Evolutionary conservation across 2,797 vertebrate species (phyloP).

Genomic region (Sebastes miniatus): DNA sequence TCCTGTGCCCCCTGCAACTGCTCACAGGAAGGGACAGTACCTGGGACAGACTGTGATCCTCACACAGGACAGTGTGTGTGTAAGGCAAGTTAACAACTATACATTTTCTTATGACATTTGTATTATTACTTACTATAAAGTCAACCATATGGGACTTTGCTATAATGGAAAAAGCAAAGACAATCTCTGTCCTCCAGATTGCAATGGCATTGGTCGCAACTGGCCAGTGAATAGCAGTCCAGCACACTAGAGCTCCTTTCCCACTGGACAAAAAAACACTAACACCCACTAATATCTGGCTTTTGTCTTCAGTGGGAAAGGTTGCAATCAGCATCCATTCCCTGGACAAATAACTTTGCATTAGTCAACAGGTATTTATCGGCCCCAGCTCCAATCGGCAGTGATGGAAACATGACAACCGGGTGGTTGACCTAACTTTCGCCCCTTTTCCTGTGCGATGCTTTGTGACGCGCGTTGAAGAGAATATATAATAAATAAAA

Average conservation of each 20-base stretch:
- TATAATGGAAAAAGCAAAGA: not conserved
- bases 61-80: constrained; percentile 76
- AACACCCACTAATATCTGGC: accelerated
- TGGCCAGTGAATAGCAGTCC: not conserved
- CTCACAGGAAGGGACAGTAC: constrained; percentile 62
- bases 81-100: constrained; percentile 63
- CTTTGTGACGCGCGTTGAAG: too few species aligned
- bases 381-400: too few species aligned
- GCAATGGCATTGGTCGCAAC: not conserved
- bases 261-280: too few species aligned
- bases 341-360: too few species aligned
- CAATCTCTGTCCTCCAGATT: not conserved
- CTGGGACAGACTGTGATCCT: constrained; percentile 66
- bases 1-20: constrained; percentile 87
- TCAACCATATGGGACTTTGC: not conserved
- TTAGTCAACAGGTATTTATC: too few species aligned
- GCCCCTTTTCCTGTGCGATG: too few species aligned
- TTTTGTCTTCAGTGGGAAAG: too few species aligned
- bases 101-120: not conserved
- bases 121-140: not conserved
- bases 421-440: too few species aligned
- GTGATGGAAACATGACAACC: too few species aligned
- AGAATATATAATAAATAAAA: too few species aligned
- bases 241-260: not conserved
- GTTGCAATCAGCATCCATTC: too few species aligned